A percentile compares a stretch with the other conserved stretches of the same genome.
phyloP scores from a whole-genome alignment of 2,888 invertebrate species.

The Synergus gifuensis region DNA sequence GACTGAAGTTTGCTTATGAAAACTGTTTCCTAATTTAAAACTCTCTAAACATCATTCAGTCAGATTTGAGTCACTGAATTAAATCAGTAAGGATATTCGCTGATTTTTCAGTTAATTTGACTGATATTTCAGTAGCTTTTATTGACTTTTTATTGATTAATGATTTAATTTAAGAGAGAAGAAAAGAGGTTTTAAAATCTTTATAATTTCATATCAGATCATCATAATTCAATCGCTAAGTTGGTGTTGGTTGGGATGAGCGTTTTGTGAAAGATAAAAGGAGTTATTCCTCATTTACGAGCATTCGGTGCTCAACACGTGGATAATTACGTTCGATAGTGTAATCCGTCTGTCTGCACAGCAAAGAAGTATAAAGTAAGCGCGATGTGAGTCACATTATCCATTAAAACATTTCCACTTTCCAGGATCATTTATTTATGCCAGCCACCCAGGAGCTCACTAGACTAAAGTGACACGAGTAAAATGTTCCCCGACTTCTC shows the following conservation, averaged over 20 bases:
- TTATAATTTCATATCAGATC: neutral
- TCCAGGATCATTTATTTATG: slow-evolving; percentile 66
- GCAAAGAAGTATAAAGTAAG: slow-evolving; percentile 30
- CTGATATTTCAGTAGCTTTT: too few relatives aligned
- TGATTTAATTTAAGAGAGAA: too few relatives aligned
- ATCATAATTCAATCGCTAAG: neutral
- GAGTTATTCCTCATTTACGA: slow-evolving; percentile 37
- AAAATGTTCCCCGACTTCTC: slow-evolving; percentile 66
- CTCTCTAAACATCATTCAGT: too few relatives aligned
- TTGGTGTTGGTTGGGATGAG: slow-evolving; percentile 7
- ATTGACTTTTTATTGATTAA: too few relatives aligned
- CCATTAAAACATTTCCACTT: slow-evolving; percentile 60
- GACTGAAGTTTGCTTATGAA: neutral
- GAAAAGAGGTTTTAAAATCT: neutral
- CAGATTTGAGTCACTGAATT: too few relatives aligned
- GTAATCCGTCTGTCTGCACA: slow-evolving; percentile 37
- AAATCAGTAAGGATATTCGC: too few relatives aligned
- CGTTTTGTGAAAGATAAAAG: slow-evolving; percentile 15
- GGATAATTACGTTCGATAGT: slow-evolving; percentile 36
- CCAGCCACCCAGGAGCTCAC: slow-evolving; percentile 66
- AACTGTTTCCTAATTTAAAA: too few relatives aligned
- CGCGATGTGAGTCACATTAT: slow-evolving; percentile 27
- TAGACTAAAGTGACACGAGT: slow-evolving; percentile 62
- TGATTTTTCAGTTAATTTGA: too few relatives aligned
- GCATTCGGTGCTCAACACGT: slow-evolving; percentile 36